These are phyloP conservation scores for Phalera bucephala DNA, from an alignment of 2,888 invertebrate genomes.

Conservation along the genomic window DNA sequence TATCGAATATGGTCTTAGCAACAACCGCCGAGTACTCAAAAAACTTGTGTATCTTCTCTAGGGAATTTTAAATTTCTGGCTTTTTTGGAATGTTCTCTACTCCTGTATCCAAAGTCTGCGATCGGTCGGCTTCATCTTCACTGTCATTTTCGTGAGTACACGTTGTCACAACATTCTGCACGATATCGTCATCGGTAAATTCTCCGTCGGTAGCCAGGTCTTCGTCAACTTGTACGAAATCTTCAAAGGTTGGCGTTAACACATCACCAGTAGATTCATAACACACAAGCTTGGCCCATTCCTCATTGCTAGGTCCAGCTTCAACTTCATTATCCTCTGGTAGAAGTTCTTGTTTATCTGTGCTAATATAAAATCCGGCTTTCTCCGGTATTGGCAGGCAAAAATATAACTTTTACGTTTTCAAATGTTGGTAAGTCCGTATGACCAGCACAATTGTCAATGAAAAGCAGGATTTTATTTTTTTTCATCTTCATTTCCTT, in stretches of 20 bases:
- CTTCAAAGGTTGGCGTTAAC: constrained; percentile 19
- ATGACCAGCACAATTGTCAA: constrained; percentile 5
- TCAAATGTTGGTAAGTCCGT: not conserved
- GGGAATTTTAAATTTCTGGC: constrained; percentile 22
- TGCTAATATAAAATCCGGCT: constrained; percentile 22
- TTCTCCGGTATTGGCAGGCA: constrained; percentile 8
- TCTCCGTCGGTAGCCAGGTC: constrained; percentile 19
- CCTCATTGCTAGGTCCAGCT: constrained; percentile 24
- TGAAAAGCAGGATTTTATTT: constrained; percentile 1
- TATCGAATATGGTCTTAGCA: no score
- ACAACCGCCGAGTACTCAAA: no score
- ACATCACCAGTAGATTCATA: constrained; percentile 19
- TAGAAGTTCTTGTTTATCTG: constrained; percentile 19
- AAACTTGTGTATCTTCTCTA: constrained; percentile 15
- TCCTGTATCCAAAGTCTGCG: constrained; percentile 21
- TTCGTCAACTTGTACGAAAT: constrained; percentile 15
- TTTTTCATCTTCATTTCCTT: constrained; percentile 7
- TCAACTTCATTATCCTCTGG: constrained; percentile 19
- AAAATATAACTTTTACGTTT: not conserved
- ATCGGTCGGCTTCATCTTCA: constrained; percentile 28
- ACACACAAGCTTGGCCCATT: constrained; percentile 13
- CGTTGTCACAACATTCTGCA: constrained; percentile 7
- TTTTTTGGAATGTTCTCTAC: no score
- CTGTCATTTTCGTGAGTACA: constrained; percentile 22
- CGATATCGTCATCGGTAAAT: constrained; percentile 26